phyloP scores from a whole-genome alignment of 2,797 vertebrate species.

The Hafferia zeledoni region DNA sequence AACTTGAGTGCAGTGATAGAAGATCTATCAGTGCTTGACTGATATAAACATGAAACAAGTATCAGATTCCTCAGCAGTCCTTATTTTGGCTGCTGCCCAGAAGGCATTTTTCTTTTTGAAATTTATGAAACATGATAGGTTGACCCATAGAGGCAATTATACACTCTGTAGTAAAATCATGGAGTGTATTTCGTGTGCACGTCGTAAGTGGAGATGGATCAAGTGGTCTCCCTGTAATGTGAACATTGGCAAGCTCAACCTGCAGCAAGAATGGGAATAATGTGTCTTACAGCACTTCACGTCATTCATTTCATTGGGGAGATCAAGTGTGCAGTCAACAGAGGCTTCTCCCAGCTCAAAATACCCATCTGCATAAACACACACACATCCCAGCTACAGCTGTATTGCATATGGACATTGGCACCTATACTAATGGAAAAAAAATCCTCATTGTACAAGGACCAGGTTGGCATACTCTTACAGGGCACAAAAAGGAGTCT shows the following conservation, averaged over 20 bases:
- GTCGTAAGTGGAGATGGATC: slow-evolving; percentile 41
- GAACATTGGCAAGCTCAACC: background rate
- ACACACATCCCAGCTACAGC: background rate
- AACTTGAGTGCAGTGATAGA: background rate
- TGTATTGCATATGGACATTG: background rate
- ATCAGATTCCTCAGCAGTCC: slow-evolving; percentile 25
- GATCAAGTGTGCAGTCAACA: slow-evolving; percentile 36
- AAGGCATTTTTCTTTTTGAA: background rate
- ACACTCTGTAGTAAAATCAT: slow-evolving; percentile 51
- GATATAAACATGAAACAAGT: background rate
- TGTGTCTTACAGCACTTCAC: background rate
- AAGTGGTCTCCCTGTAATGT: slow-evolving; percentile 17
- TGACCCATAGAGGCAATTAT: background rate
- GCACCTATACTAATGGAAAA: background rate
- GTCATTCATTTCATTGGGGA: slow-evolving; percentile 20
- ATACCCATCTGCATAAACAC: background rate
- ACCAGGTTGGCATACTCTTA: background rate
- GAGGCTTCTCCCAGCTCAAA: slow-evolving; percentile 6
- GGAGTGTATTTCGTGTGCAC: slow-evolving; percentile 23
- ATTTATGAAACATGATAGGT: slow-evolving; percentile 23
- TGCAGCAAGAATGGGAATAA: slow-evolving; percentile 27
- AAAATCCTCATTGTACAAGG: background rate
- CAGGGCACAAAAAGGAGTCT: background rate
- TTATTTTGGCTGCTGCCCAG: slow-evolving; percentile 34
- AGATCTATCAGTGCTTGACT: background rate